These are phyloP conservation scores for Bryconaethiops microstoma DNA, from an alignment of 2,797 vertebrate species.

Conservation along the genomic window DNA sequence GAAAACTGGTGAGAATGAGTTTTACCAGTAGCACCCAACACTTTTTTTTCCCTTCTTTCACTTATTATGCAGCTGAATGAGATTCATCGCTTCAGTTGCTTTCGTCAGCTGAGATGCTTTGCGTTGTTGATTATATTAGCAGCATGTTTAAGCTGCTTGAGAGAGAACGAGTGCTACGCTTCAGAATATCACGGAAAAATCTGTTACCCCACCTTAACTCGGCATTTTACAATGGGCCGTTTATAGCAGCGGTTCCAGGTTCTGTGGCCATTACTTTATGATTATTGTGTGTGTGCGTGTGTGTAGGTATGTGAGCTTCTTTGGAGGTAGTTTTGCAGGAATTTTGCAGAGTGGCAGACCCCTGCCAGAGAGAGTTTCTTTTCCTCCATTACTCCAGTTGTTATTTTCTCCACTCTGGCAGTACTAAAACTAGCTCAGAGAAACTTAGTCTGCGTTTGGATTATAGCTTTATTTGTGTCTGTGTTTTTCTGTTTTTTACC, in stretches of 20 bases:
- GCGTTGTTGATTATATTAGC: background rate
- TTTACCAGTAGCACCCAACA: background rate
- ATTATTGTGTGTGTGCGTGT: slow-evolving; percentile 24
- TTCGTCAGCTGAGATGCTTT: background rate
- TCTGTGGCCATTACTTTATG: slow-evolving; percentile 21
- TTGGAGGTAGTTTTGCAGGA: slow-evolving; percentile 3
- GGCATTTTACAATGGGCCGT: background rate
- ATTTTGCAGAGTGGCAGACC: background rate
- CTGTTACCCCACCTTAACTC: background rate
- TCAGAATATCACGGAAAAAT: background rate
- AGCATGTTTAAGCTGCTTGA: background rate
- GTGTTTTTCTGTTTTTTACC: background rate
- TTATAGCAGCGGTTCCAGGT: slow-evolving; percentile 14
- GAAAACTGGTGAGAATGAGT: background rate
- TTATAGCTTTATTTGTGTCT: too few species aligned
- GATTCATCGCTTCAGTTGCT: background rate
- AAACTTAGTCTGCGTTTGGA: background rate
- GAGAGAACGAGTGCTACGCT: background rate
- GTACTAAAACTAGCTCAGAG: background rate
- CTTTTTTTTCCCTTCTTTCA: too few species aligned
- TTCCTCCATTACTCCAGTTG: background rate
- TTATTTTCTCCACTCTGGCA: background rate
- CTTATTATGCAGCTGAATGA: too few species aligned
- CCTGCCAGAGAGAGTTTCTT: background rate
- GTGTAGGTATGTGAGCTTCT: slow-evolving; percentile 16